phyloP scores from a whole-genome alignment of 2,113 vertebrate species.

The Callipepla squamata region DNA sequence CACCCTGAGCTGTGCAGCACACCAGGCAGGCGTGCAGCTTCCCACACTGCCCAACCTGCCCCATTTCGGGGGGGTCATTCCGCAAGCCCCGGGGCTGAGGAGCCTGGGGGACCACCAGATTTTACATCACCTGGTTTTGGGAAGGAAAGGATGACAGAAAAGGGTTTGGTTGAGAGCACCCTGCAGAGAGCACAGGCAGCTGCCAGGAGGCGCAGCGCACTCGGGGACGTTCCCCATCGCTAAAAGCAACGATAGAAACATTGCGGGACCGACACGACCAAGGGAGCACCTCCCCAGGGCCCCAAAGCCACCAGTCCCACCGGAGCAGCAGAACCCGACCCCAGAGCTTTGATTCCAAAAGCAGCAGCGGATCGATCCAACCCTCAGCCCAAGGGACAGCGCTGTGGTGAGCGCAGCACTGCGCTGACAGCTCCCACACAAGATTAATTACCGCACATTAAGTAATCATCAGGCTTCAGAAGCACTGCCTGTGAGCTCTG shows the following conservation, averaged over 20 bases:
- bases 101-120: background rate
- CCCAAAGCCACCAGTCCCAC: background rate
- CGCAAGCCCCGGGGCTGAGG: too few species aligned
- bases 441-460: background rate
- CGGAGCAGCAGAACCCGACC: background rate
- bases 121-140: background rate
- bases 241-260: background rate
- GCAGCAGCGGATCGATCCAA: background rate
- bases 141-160: background rate
- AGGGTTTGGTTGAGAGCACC: rapidly evolving
- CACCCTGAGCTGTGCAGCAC: background rate
- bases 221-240: background rate
- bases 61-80: background rate
- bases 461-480: background rate
- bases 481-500: background rate
- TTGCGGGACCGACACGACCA: rapidly evolving
- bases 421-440: background rate
- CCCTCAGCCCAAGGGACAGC: background rate
- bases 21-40: background rate
- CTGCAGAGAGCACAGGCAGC: rapidly evolving
- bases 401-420: rapidly evolving
- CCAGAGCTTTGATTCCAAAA: background rate
- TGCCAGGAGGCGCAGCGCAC: background rate
- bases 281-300: background rate
- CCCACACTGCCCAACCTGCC: background rate